phyloP scores from a whole-genome alignment of 2,797 vertebrate genomes.

The Phataginus tetradactyla region DNA sequence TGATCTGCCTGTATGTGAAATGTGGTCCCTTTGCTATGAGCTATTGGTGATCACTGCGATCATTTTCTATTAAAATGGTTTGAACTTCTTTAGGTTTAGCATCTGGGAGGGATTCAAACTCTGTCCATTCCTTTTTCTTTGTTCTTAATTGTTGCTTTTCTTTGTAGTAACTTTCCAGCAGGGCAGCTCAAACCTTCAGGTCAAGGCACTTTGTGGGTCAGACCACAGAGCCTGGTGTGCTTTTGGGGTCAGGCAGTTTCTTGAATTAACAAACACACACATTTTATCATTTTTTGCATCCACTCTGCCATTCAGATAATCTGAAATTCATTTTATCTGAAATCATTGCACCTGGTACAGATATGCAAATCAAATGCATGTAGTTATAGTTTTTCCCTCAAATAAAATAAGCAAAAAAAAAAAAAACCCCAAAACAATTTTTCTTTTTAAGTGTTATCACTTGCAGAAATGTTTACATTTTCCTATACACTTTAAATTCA shows the following conservation, averaged over 20 bases:
- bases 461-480: slow-evolving; percentile 38
- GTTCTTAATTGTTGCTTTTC: not conserved
- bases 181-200: not conserved
- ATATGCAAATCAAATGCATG: not conserved
- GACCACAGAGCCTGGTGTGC: not conserved
- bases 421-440: not conserved
- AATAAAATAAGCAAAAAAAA: not conserved
- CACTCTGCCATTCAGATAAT: too few species aligned
- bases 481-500: not conserved
- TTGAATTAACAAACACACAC: not conserved
- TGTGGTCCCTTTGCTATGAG: not conserved
- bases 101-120: not conserved
- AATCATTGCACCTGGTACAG: not conserved
- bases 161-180: not conserved
- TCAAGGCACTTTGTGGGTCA: not conserved
- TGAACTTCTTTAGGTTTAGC: not conserved
- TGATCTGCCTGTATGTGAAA: not conserved
- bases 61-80: not conserved
- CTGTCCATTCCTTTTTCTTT: not conserved
- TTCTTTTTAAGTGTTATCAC: not conserved
- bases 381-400: not conserved
- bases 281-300: not conserved
- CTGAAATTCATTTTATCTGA: not conserved
- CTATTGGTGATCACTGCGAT: not conserved
- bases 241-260: not conserved